Base-by-base conservation (phyloP, 2,113 vertebrate genomes). In the Chroicocephalus ridibundus region DNA sequence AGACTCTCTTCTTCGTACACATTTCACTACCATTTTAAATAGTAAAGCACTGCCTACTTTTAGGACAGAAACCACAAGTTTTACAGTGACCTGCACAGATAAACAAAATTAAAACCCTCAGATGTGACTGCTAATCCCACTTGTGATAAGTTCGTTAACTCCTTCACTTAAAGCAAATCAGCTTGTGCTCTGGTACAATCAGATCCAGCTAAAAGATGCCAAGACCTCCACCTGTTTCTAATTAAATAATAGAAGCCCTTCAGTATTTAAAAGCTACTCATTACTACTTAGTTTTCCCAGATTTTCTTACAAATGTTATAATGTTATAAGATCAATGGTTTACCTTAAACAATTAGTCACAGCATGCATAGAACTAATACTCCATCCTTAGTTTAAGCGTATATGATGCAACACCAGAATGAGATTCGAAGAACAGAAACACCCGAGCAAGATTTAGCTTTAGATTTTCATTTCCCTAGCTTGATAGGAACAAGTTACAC, bases 141-240 rank as follows among this genome's bases (percentile, higher is more conserved):
- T 80, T 80, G 76, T 88, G 82, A 88, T 62, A 85, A 51, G 38
- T 75, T 36, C 1, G 15, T 57, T 14, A 91, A 90, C 86, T 86
- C 62, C 96, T 92, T 71, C 89, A 80, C 86, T 82, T 36, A 75
- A 84, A 88, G 93, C 81, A 93, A 83, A 90, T 36, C 96, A 92
- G 78, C 90, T 44, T 79, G 29, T 60, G 83, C 84, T 96, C 94
- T 71, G 85, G 76, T 94, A 93, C 74, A 85, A 87, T 68, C 96
- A 94, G 82, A 94, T 52, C 93, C 94, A 82, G 75, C 81, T 44
- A 51, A 70, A 81, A 58, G 75, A 97, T 78, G 93, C 96, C 97
- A 98, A 94, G 93, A 97, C 91, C 84, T 94, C 96, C 97, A 97
- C 97, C 97, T 98, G 97, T 86, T 98, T 97, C 93, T 88, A 97